Evolutionary conservation across 2,113 vertebrate species (phyloP).

Genomic region (Peromyscus maniculatus): DNA sequence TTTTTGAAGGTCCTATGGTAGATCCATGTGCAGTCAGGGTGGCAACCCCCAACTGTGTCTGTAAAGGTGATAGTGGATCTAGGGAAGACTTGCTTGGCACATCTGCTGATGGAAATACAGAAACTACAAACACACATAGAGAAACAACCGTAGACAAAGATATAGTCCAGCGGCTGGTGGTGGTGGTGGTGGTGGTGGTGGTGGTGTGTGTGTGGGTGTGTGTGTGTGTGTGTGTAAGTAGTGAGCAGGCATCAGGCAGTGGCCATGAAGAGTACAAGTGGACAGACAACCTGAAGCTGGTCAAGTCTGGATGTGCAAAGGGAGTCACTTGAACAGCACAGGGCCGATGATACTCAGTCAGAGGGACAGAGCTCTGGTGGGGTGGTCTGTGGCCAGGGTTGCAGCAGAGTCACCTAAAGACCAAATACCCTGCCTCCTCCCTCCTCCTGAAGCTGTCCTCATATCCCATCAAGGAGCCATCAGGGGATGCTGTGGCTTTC

Average conservation of each 20-base stretch:
- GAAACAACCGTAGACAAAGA: neutral
- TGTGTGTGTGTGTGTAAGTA: neutral
- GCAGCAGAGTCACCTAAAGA: neutral
- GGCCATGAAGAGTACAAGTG: neutral
- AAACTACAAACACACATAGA: neutral
- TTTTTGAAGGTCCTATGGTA: neutral
- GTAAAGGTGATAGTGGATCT: neutral
- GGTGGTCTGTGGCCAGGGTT: too few relatives aligned
- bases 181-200: neutral
- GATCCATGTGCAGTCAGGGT: neutral
- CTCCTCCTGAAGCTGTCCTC: neutral
- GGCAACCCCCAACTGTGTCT: neutral
- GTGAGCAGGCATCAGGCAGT: neutral
- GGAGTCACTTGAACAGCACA: too few relatives aligned
- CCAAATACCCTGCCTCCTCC: neutral
- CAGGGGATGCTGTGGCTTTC: neutral
- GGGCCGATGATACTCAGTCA: neutral
- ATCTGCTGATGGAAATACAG: neutral
- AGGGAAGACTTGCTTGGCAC: neutral
- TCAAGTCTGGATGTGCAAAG: neutral
- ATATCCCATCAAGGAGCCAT: too few relatives aligned
- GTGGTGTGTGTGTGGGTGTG: neutral
- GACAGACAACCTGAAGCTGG: neutral
- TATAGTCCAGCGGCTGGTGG: neutral
- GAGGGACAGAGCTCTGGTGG: neutral